A percentile compares a stretch with the other conserved stretches of the same genome.
Conservation (phyloP, 2,797 vertebrate species). For the Astyanax mexicanus region DNA sequence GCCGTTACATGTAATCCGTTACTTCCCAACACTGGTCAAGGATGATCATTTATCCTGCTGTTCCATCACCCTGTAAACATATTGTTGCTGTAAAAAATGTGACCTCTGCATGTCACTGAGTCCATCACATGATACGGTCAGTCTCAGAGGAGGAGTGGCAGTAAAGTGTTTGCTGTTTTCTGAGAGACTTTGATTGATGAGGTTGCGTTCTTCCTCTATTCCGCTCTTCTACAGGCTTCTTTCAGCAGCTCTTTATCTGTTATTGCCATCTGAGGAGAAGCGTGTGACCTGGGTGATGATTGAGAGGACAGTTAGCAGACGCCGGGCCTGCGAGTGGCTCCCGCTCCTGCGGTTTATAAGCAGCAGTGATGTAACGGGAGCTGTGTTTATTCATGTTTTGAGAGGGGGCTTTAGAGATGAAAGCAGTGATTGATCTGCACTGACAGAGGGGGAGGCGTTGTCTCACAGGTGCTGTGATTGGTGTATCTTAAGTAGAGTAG, state of each 20-base stretch:
- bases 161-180: not conserved
- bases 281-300: not conserved
- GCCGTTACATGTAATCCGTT: too few species aligned
- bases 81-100: not conserved
- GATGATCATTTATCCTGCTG: too few species aligned
- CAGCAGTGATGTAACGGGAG: not conserved
- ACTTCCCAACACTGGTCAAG: too few species aligned
- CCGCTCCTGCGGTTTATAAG: not conserved
- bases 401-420: not conserved
- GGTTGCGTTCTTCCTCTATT: not conserved
- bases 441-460: too few species aligned
- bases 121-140: not conserved
- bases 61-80: not conserved
- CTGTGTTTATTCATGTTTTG: not conserved
- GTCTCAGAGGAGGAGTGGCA: not conserved
- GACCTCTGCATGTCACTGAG: not conserved
- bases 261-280: not conserved
- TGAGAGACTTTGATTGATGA: not conserved
- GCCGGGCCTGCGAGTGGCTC: not conserved
- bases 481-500: too few species aligned
- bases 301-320: not conserved
- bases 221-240: not conserved
- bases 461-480: too few species aligned
- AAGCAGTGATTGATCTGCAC: not conserved
- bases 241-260: constrained; percentile 15